phyloP scores from a whole-genome alignment of 2,888 invertebrate species.

The Mythimna impura region DNA sequence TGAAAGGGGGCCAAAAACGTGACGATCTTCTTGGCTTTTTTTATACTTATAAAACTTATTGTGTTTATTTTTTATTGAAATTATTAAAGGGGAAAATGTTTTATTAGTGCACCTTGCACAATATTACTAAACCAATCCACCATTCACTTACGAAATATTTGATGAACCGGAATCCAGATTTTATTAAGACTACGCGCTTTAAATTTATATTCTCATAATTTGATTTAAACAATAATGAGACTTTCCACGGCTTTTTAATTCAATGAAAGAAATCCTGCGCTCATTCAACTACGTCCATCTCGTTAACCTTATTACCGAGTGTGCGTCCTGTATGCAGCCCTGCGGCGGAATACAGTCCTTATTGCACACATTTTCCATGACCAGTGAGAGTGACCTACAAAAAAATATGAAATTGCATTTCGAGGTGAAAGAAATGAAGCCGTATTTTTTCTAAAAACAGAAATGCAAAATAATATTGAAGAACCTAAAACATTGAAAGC shows the following conservation, averaged over 20 bases:
- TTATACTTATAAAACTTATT: background rate
- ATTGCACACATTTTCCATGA: constrained; percentile 63
- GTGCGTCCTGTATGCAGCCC: constrained; percentile 72
- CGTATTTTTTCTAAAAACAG: constrained; percentile 3
- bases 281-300: constrained; percentile 81
- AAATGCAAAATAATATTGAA: constrained; percentile 7
- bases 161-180: constrained; percentile 5
- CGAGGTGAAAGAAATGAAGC: constrained; percentile 41
- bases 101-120: background rate
- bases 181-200: constrained; percentile 7
- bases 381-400: constrained; percentile 66
- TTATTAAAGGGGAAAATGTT: background rate
- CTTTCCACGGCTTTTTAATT: constrained; percentile 72
- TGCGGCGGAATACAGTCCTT: constrained; percentile 57
- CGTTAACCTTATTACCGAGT: constrained; percentile 85
- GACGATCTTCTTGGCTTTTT: background rate
- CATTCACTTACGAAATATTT: constrained; percentile 2
- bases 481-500: constrained; percentile 15
- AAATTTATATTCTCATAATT: constrained; percentile 35
- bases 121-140: too few relatives aligned
- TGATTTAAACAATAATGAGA: constrained; percentile 48
- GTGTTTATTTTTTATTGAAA: background rate
- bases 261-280: constrained; percentile 78
- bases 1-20: background rate
- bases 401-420: constrained; percentile 53